Percentiles rank a stretch among this genome's conserved stretches.
Evolutionary conservation across 1,140 invertebrate species (phyloP).

Genomic region (Magallana angulata): DNA sequence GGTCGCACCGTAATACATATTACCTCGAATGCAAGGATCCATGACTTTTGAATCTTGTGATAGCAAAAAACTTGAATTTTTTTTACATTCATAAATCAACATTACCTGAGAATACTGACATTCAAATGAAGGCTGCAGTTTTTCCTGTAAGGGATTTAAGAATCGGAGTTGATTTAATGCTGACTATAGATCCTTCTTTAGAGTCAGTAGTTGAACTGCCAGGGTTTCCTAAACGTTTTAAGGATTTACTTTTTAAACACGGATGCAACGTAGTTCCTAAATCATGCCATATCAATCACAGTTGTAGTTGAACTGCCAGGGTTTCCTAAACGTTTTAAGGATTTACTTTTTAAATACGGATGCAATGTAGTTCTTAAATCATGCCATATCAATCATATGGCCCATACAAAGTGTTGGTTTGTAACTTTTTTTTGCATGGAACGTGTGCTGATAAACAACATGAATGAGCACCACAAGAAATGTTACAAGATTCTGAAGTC

Average conservation of each 20-base stretch:
- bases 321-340: constrained; percentile 20
- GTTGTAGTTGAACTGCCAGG: not conserved
- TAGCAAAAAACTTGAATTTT: too few species aligned
- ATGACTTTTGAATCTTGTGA: too few species aligned
- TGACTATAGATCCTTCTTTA: not conserved
- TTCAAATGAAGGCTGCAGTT: not conserved
- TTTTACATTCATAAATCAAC: too few species aligned
- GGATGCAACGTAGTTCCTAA: constrained; percentile 24
- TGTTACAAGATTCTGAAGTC: constrained; percentile 34
- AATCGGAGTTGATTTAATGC: constrained; percentile 22
- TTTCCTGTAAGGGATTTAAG: not conserved
- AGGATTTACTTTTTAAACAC: not conserved
- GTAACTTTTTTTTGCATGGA: constrained; percentile 18
- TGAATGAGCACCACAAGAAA: not conserved
- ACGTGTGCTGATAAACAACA: not conserved
- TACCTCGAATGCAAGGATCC: too few species aligned
- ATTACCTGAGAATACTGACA: too few species aligned
- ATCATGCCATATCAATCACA: not conserved
- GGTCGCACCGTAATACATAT: too few species aligned
- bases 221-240: not conserved
- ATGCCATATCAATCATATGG: not conserved
- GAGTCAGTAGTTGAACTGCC: not conserved
- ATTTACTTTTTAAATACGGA: not conserved
- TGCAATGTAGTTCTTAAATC: constrained; percentile 31
- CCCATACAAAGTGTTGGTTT: not conserved